Evolutionary conservation across 64 coral and sea anemone species (phyloP), one percentile per base, ranked within the genome.

Genomic region (Dendrophyllia cribrosa): DNA sequence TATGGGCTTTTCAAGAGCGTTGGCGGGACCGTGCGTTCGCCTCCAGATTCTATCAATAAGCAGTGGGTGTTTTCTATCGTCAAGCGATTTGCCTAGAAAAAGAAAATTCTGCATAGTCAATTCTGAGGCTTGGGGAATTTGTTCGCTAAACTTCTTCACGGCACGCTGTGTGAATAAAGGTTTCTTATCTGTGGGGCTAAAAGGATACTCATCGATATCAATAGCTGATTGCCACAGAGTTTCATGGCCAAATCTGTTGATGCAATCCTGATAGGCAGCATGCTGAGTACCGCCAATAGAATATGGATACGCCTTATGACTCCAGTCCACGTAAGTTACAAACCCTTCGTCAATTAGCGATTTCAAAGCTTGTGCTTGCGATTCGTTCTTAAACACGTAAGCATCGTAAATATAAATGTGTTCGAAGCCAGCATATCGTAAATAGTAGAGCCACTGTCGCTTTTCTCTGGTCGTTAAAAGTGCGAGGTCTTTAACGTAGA

Each of bases 161-260:
- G 80, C 62, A 70, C 91, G 87, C 14, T 70, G 72, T 23, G 82
- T n/a, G 65, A 97, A 97, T 5, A 78, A 78, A 19, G 92, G 72
- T 16, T 96, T 34, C 2, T 21, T 17, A 62, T 92, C 94, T 19
- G 4, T 73, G 5, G 94, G 90, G 60, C 94, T 92, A 25, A 96
- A 96, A 3, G 90, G 94, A 59, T 96, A 89, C 47, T 96, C 94
- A 78, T 96, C 94, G 12, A 97, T 97, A 68, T 97, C 95, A n/a
- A 90, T 86, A 12, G 91, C 87, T 6, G 87, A 69, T 60, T 90
- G 91, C 95, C 95, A 97, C 10, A 50, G 44, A 9, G 91, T 90
- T 7, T 87, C 50, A 44, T 87, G 83, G 5, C 91, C 95, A 59
- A 58, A 93, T 70, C 51, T 58, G 10, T 74, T 10, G 44, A 86